Conservation (phyloP, 1,140 invertebrate species). For the Hycleus phaleratus region DNA sequence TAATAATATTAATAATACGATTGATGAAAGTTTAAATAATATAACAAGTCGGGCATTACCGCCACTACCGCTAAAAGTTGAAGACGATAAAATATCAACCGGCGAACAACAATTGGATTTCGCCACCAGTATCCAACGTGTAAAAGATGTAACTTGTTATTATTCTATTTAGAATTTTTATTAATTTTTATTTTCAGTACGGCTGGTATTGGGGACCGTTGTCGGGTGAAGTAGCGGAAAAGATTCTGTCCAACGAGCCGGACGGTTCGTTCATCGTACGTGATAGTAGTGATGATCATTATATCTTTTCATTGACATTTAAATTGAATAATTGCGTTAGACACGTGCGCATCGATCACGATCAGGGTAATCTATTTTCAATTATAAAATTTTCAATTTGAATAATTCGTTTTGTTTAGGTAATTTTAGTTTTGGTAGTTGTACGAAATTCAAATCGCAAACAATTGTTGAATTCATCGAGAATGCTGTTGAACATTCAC, state of each 20-base stretch:
- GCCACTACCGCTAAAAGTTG: conserved; percentile 58
- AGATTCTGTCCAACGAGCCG: conserved; percentile 86
- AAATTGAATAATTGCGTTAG: conserved; percentile 87
- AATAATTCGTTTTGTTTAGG: conserved; percentile 47
- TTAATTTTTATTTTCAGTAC: conserved; percentile 56
- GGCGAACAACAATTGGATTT: conserved; percentile 60
- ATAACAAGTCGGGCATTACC: conserved; percentile 68
- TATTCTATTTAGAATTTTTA: conserved; percentile 37
- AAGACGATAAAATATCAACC: conserved; percentile 33
- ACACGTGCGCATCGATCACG: conserved; percentile 94
- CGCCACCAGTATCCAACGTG: conserved; percentile 85
- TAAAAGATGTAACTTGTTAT: conserved; percentile 68
- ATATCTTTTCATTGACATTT: conserved; percentile 95
- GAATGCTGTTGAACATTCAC: conserved; percentile 91
- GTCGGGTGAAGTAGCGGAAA: conserved; percentile 88
- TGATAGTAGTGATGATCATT: conserved; percentile 94
- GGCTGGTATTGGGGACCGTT: conserved; percentile 99
- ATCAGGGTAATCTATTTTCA: conserved; percentile 67
- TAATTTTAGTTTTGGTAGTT: conserved; percentile 94
- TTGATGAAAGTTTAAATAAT: conserved; percentile 30
- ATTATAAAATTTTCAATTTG: neutral
- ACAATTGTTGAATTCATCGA: conserved; percentile 98
- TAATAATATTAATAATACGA: conserved; percentile 19
- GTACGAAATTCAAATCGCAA: conserved; percentile 89
- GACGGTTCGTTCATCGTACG: conserved; percentile 95